Percentiles rank a stretch among this genome's conserved stretches.
Evolutionary conservation across 2,888 invertebrate genomes (phyloP).

Genomic region (Iselma pallidipennis): DNA sequence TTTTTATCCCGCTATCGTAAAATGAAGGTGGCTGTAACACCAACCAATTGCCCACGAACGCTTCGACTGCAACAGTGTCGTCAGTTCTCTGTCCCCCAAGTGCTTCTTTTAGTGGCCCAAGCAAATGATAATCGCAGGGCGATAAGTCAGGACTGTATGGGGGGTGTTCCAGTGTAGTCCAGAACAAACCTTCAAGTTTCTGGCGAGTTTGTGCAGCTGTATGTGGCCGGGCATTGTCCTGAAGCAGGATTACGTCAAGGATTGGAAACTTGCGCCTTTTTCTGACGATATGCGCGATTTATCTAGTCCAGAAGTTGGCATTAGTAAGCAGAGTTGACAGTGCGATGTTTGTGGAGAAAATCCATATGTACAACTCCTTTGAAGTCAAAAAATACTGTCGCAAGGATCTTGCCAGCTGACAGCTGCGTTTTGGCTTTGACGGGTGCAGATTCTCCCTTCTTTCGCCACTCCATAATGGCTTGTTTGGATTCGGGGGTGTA

Average conservation of each 20-base stretch:
- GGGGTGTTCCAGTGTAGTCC: conserved; percentile 2
- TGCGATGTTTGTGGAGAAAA: conserved; percentile 6
- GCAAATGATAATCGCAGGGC: conserved; percentile 37
- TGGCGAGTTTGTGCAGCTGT: not conserved
- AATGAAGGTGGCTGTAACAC: not conserved
- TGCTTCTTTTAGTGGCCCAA: conserved; percentile 38
- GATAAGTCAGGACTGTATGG: conserved; percentile 38
- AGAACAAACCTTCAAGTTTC: not conserved
- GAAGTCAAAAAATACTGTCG: too few species aligned
- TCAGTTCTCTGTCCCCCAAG: conserved; percentile 31
- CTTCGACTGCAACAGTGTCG: conserved; percentile 7
- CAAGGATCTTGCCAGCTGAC: too few species aligned
- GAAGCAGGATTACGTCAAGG: not conserved
- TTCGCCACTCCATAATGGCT: conserved; percentile 3
- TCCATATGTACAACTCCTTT: conserved; percentile 9
- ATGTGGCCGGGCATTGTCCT: conserved; percentile 6
- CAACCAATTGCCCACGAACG: not conserved
- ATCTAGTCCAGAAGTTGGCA: not conserved
- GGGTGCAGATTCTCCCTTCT: not conserved
- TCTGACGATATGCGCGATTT: not conserved
- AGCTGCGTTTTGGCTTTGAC: conserved; percentile 2
- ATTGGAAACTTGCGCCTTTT: not conserved
- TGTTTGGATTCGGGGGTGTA: conserved; percentile 8
- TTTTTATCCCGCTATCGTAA: not conserved
- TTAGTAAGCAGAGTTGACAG: conserved; percentile 7